Evolutionary conservation across 1,140 invertebrate genomes (phyloP), one percentile per base, ranked within the genome.

Genomic region (Sitodiplosis mosellana): DNA sequence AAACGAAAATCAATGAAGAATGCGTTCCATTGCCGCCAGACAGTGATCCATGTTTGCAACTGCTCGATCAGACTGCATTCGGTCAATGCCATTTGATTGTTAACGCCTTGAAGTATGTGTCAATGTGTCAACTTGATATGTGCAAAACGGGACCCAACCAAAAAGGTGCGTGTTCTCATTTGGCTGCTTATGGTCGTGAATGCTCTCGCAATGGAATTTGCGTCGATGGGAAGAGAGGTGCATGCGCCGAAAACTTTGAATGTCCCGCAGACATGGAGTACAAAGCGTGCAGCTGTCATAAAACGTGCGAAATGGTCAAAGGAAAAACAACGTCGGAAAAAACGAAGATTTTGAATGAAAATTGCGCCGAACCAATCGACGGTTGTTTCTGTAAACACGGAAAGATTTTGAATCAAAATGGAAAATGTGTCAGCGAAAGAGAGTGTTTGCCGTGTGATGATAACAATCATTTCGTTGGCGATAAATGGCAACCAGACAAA

Each of bases 381-480:
- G 86, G 86, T 6, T 93, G 87, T 61, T 85, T 81, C 70, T 93
- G 87, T 69, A 79, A 81, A 2, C 56, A 71, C 40, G 75, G 74
- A 45, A 71, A 77, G 58, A 75, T 84, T 33, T 54, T 64, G 51
- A 58, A 65, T 17, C 62, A 59, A 33, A 5, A 5, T 10, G 59
- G 56, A 7, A 64, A 65, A 33, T 71, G 69, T 50, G 51, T 72
- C 14, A 47, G 49, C 0, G 60, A 63, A 27, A 51, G 53, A 5
- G 52, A 59, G 21, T 64, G 62, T 40, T 50, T 52, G 2, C 46
- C 33, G 40, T 62, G 61, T 42, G 61, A 63, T 46, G 60, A 64
- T 43, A 54, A 54, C 14, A 51, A 65, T 12, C 69, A 71, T 54
- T 54, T 68, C 51, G 64, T 67, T 2, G 73, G 71, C 2, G 72